Evolutionary conservation across 2,113 vertebrate species (phyloP), one percentile per base, ranked within the genome.

Genomic region (Petrocephalus zakoni): DNA sequence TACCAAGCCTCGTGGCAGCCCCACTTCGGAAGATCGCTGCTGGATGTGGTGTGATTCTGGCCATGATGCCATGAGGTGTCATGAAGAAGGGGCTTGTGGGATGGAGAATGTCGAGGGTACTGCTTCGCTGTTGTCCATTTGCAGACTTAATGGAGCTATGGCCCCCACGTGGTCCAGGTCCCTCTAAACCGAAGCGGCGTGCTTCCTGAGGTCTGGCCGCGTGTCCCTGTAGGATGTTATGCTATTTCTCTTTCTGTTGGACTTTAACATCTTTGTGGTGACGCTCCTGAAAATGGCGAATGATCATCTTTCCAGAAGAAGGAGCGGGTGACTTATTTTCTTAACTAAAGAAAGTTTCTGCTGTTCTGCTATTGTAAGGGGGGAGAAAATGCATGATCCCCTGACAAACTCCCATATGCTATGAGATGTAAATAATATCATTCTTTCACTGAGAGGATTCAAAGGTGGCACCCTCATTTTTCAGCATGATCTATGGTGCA

Each of bases 401-500:
- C 13, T 87, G 85, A 89, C 53, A 89, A 42, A 21, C 58, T 83
- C 85, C 88, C 89, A 90, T 87, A 90, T 90, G 89, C 55, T 83
- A 75, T 72, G 86, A 83, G 64, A 88, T 51, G 88, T 86, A 75
- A 89, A 84, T 89, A 89, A 88, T 88, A 78, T 75, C 34, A 78
- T 88, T 89, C 88, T 85, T 86, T 78, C 13, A 9, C 84, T 84
- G 15, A 88, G 37, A 75, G 52, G 49, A 89, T 68, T 85, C 49
- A 34, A 88, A 42, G 42, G 34, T 85, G 10, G 86, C 42, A 42
- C 46, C 29, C 15, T 86, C 87, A 91, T 89, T 78, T 22, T 61
- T 91, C 89, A 91, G 47, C 19, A 49, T 90, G 90, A 90, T 90
- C 87, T 83, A 90, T 87, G 55, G 55, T 53, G 64, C 37, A 22